Evolutionary conservation across 92 coral and sea anemone genomes (phyloP), one percentile per base, ranked within the genome.

Genomic region (Blastomussa wellsi): DNA sequence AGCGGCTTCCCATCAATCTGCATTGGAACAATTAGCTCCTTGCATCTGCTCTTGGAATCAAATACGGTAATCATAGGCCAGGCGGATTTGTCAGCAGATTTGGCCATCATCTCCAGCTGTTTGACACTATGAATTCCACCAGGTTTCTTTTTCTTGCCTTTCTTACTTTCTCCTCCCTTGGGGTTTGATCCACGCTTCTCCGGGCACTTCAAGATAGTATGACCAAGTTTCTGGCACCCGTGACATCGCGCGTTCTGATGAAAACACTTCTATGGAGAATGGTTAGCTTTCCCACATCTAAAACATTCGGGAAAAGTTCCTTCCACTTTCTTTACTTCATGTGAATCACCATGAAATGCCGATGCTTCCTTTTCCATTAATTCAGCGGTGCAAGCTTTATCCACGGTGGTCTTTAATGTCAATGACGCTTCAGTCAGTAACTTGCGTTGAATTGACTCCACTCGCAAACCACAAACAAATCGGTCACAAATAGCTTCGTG

Each of bases 391-490:
- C 85, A 48, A 32, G 78, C 79, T 48, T 57, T 84, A 14, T 76
- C 81, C 42, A 62, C 81, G 17, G 80, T 86, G 17, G 22, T 41
- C 19, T 81, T 59, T 70, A 85, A 71, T 33, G 81, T 68, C 76
- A 88, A 74, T 53, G 77, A 77, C 24, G 82, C 88, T 88, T 76
- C 84, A 36, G 83, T 69, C 33, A 82, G 88, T 52, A 89, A 78
- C 92, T 89, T 85, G 42, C 89, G 82, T 72, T 89, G 92, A 89
- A 81, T 89, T 55, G 80, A 32, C 38, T 77, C 80, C 69, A n/a
- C 71, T 35, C 65, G 80, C 75, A 89, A 85, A 72, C 89, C 89
- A 49, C 92, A 85, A n/a, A 68, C 84, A 51, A 87, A 87, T n/a
- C 77, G 81, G 44, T 83, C 79, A 2, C 82, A 73, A 51, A 83